Evolutionary conservation across 2,797 vertebrate genomes (phyloP), one percentile per base, ranked within the genome.

Genomic region (Takifugu ocellatus): DNA sequence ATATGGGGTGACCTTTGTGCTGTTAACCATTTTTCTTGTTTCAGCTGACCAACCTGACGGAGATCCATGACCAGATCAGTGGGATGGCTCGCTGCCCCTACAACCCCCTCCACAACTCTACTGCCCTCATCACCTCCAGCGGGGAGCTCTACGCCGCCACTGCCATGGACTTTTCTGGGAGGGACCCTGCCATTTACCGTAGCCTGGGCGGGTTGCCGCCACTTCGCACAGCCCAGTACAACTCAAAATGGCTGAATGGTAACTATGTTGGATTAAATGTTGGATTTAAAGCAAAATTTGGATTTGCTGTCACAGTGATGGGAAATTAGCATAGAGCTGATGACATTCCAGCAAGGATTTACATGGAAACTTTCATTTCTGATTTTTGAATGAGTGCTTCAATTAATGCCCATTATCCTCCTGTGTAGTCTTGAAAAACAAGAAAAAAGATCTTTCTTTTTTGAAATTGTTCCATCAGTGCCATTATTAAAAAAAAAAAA

Each of bases 201-300:
- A 98, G 96, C 56, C 90, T 99, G 64, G 97, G 97, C 1, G 71
- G 92, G 2, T 85, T 98, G 54, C 97, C 97, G 3, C 96, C 97
- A 0, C 92, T 99, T 14, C 95, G 97, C 62, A 99, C 97, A 0
- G 97, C 95, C 0, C 97, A 99, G 77, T 99, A 99, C 90, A 99
- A 99, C 90, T 99, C 97, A 66, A 98, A 98, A 68, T 99, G 97
- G 97, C 93, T 99, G 52, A 98, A 99, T 14, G 97, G 97, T 98
- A 87, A 5, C 54, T 21, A 21, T 21, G 21, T 21, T 21, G 21
- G 21, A 21, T 21, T 21, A 21, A 21, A 21, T 21, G 21, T 21
- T 21, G 21, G 21, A 21, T 21, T 14, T 14, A 39, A 0, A 14
- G 36, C 10, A 11, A 39, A 14, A 39, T 14, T 39, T 10, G 2